Percentiles rank a stretch among this genome's conserved stretches.
Conservation (phyloP, 2,797 vertebrate genomes). For the Pogoniulus pusillus region DNA sequence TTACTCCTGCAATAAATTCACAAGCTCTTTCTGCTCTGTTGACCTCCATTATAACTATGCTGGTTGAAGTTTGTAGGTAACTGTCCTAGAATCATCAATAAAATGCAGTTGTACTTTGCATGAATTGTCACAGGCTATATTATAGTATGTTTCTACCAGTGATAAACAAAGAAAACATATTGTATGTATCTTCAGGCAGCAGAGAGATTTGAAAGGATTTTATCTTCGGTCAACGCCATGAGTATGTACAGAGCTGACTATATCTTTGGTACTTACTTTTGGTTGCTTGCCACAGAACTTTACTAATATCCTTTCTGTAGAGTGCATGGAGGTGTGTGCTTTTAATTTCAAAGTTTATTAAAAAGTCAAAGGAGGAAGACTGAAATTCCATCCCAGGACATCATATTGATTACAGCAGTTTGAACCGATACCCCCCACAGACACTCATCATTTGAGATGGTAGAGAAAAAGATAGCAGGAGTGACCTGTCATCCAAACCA, state of each 20-base stretch:
- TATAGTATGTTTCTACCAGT: not conserved
- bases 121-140: not conserved
- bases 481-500: slow-evolving; percentile 50
- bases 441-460: slow-evolving; percentile 50
- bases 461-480: slow-evolving; percentile 54
- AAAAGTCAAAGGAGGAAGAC: slow-evolving; percentile 49
- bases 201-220: not conserved
- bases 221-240: not conserved
- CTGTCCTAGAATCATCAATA: not conserved
- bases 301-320: not conserved
- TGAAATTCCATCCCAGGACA: slow-evolving; percentile 57
- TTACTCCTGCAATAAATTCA: not conserved
- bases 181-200: not conserved
- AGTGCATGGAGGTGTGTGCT: not conserved
- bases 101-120: not conserved
- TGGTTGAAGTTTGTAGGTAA: not conserved
- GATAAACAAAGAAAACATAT: not conserved
- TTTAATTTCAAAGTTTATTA: slow-evolving; percentile 45
- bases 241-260: not conserved
- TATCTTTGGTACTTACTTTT: not conserved
- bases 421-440: not conserved
- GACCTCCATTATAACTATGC: not conserved
- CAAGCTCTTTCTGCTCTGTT: not conserved
- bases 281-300: not conserved
- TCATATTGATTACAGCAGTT: slow-evolving; percentile 53